Conservation (phyloP, 1,140 invertebrate species). For the Megalopta genalis region DNA sequence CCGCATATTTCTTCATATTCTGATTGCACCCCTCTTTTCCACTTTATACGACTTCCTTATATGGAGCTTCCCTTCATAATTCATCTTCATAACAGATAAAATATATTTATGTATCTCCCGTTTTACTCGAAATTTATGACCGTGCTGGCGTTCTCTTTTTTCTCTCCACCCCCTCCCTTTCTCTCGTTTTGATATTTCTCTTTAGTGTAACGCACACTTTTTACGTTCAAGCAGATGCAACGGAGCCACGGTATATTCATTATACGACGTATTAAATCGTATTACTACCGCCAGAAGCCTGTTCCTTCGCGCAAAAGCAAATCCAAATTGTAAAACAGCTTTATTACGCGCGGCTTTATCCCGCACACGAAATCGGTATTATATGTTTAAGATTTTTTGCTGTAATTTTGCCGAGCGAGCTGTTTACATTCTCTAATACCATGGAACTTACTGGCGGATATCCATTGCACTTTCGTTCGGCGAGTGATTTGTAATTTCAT, state of each 20-base stretch:
- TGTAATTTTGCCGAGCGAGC: no score
- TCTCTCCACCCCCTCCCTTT: neutral
- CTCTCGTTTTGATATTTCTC: neutral
- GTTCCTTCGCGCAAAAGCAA: neutral
- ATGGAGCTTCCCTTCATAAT: neutral
- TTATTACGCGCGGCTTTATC: neutral
- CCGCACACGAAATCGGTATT: neutral
- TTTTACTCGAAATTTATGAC: neutral
- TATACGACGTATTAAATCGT: constrained; percentile 3
- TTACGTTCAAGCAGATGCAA: constrained; percentile 5
- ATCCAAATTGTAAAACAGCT: constrained; percentile 4
- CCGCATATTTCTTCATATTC: no score
- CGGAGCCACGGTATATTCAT: neutral
- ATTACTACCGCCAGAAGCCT: neutral
- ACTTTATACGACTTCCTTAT: neutral
- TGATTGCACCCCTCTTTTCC: neutral
- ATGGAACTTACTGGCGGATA: no score
- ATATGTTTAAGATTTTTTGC: neutral
- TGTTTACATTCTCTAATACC: no score
- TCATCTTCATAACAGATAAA: neutral
- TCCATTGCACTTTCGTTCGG: no score
- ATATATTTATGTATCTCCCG: constrained; percentile 1
- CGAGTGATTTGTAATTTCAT: no score
- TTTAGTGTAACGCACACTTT: neutral
- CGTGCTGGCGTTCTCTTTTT: neutral